A percentile compares a stretch with the other conserved stretches of the same genome.
These are phyloP conservation scores for Creontiades dilutus DNA, from an alignment of 2,888 invertebrate species.

Conservation along the genomic window DNA sequence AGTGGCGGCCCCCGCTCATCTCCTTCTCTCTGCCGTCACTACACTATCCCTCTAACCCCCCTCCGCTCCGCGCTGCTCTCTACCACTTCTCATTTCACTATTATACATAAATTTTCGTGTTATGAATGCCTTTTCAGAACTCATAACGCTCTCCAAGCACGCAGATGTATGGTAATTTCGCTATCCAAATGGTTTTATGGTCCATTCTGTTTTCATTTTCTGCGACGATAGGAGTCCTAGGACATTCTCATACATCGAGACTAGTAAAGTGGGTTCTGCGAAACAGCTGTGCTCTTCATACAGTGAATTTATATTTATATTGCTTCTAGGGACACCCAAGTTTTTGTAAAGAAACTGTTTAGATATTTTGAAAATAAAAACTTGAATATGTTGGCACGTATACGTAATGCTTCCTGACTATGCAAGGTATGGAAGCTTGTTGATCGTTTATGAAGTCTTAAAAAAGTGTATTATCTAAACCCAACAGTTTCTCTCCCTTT, in stretches of 20 bases:
- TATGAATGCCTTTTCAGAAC: slow-evolving; percentile 62
- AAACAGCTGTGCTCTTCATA: too few relatives aligned
- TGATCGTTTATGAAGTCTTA: too few relatives aligned
- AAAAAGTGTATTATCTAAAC: too few relatives aligned
- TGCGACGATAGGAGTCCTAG: background rate
- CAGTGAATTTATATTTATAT: too few relatives aligned
- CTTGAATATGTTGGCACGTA: too few relatives aligned
- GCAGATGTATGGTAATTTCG: slow-evolving; percentile 55
- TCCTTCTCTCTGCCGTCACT: background rate
- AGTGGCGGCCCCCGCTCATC: background rate
- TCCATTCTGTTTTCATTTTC: slow-evolving; percentile 24
- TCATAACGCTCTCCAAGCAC: slow-evolving; percentile 47
- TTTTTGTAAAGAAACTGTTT: too few relatives aligned
- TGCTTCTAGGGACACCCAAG: too few relatives aligned
- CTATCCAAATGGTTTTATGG: slow-evolving; percentile 48
- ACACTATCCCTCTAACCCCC: background rate
- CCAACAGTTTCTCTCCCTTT: too few relatives aligned
- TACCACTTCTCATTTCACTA: slow-evolving; percentile 29
- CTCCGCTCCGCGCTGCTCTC: background rate
- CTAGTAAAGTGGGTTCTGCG: too few relatives aligned
- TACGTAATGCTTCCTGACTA: too few relatives aligned
- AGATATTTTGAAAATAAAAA: too few relatives aligned
- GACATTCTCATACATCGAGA: background rate
- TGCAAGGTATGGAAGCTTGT: too few relatives aligned
- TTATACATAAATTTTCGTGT: slow-evolving; percentile 51